Evolutionary conservation across 2,113 vertebrate species (phyloP).

Genomic region (Urocolius indicus): DNA sequence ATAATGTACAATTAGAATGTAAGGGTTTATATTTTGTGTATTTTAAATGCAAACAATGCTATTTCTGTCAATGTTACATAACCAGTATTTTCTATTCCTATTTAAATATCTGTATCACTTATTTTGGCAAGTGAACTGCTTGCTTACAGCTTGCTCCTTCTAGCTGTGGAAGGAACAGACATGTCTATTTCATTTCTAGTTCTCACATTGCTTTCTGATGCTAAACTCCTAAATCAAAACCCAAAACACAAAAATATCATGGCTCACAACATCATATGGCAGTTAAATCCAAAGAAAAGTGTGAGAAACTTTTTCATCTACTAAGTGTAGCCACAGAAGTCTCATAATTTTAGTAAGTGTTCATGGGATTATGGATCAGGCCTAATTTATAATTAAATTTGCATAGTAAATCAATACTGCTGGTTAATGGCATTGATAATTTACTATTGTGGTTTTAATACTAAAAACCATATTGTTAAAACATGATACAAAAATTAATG

Average conservation of each 20-base stretch:
- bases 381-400: not conserved
- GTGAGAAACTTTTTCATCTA: not conserved
- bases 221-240: not conserved
- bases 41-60: not conserved
- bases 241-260: not conserved
- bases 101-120: not conserved
- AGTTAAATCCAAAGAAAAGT: constrained; percentile 17
- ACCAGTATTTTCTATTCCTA: not conserved
- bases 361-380: not conserved
- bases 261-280: not conserved
- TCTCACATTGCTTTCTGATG: not conserved
- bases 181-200: not conserved
- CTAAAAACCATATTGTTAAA: constrained; percentile 64
- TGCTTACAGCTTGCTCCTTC: not conserved
- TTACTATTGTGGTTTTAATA: constrained; percentile 58
- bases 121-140: not conserved
- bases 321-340: not conserved
- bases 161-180: not conserved
- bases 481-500: constrained; percentile 38
- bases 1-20: not conserved
- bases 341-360: not conserved
- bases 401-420: constrained; percentile 37
- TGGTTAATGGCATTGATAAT: constrained; percentile 49
- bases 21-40: not conserved
- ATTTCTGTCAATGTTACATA: not conserved